Base-by-base conservation (phyloP, 2,113 vertebrate species). In the Daphoenositta chrysoptera region DNA sequence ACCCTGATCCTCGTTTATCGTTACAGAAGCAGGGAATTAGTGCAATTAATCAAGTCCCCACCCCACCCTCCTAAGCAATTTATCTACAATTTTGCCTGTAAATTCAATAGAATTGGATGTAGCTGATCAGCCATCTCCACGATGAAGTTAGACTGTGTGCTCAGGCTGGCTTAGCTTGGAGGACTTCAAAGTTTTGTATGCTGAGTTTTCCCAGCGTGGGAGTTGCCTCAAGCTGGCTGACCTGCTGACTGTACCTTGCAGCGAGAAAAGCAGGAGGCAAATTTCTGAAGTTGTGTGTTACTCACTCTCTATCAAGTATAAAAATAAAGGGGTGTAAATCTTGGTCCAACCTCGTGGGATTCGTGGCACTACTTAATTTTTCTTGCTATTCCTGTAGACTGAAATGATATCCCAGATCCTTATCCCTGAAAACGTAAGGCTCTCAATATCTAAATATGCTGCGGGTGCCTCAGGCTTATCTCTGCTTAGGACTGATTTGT, bases 181-280 rank as follows among this genome's bases (percentile, higher is more conserved):
- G 39, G 54, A 27, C 51, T 63, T 60, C 28, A 58, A 35, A 35
- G 42, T 40, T 37, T n/a, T 13, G 6, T 45, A 19, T 0, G 0
- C 42, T 35, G 40, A 91, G 15, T 89, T 95, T 87, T 91, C 58
- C 64, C 54, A 73, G 39, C 5, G 5, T 3, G 23, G 16, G 1
- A 3, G 9, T 50, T 78, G 7, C 40, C 44, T 91, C 39, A 31
- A 44, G 53, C 45, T 7, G 2, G 6, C 22, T 85, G 65, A 83
- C 54, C 65, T 84, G 56, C 65, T 50, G 31, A 3, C 28, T 30
- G 57, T 39, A 44, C 64, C 37, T 76, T 0, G 0, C 50, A 51
- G 60, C 0, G 0, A 63, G 53, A 63, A 76, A 83, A 77, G 30
- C 4, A 4, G 24, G n/a, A 81, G 53, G 45, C 23, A 57, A 13